Evolutionary conservation across 2,888 invertebrate species (phyloP).

Genomic region (Liodrosophila aerea): DNA sequence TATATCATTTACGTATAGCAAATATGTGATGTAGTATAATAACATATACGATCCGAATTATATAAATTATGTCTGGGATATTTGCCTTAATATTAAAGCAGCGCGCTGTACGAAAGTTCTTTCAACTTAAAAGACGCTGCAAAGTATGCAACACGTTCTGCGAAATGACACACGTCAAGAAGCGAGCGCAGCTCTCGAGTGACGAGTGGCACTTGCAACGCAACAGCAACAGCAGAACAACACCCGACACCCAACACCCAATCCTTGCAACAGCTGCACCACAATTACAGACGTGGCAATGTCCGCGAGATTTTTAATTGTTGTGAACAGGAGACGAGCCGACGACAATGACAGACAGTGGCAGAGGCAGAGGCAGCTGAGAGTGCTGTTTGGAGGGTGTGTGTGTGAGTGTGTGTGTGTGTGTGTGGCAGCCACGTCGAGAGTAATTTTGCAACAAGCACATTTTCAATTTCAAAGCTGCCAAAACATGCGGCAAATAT

Average conservation of each 20-base stretch:
- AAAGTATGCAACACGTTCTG: constrained; percentile 48
- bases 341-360: constrained; percentile 5
- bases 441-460: constrained; percentile 57
- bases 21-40: too few species aligned
- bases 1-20: too few species aligned
- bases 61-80: too few species aligned
- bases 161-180: constrained; percentile 46
- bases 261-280: constrained; percentile 1
- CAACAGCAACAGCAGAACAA: constrained; percentile 10
- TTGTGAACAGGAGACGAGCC: constrained; percentile 24
- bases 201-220: constrained; percentile 51
- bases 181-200: constrained; percentile 21
- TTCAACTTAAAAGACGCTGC: constrained; percentile 25
- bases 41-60: too few species aligned
- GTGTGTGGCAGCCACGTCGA: constrained; percentile 34
- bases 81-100: background rate
- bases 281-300: constrained; percentile 44
- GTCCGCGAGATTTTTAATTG: constrained; percentile 51
- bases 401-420: background rate
- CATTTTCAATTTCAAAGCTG: constrained; percentile 74
- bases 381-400: background rate
- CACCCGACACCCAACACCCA: too few species aligned
- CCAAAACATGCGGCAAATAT: constrained; percentile 73
- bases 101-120: too few species aligned
- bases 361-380: background rate